These are phyloP conservation scores for Orientallactaga bullata DNA, from an alignment of 2,113 vertebrate genomes.

Conservation along the genomic window DNA sequence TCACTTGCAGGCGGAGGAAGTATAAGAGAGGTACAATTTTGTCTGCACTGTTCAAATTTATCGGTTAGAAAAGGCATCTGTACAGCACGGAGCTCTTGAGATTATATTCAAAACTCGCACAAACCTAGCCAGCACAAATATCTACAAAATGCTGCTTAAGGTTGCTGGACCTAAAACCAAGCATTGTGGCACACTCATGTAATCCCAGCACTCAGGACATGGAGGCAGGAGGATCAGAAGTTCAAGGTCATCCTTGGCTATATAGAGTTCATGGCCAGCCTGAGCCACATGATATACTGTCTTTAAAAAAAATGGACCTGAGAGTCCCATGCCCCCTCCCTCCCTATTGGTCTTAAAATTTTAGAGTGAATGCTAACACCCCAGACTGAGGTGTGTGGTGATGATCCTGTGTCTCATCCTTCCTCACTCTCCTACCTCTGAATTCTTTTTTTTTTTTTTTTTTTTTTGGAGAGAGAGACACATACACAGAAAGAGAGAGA, in stretches of 20 bases:
- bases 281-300: no score
- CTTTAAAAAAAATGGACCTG: not conserved
- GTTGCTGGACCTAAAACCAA: no score
- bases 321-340: not conserved
- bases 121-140: slow-evolving; percentile 11
- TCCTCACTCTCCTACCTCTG: not conserved
- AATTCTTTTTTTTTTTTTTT: no score
- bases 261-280: no score
- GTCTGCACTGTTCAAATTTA: not conserved
- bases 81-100: slow-evolving; percentile 24
- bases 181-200: no score
- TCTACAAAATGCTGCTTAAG: not conserved
- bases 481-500: no score
- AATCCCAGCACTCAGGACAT: no score
- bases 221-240: no score
- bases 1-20: not conserved
- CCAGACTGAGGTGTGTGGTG: not conserved
- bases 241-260: no score
- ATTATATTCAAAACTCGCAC: not conserved
- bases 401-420: not conserved
- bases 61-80: not conserved
- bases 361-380: not conserved
- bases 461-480: no score
- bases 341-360: not conserved
- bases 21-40: slow-evolving; percentile 18